Conservation (phyloP, 2,888 invertebrate species). For the Ophion obscuratus region DNA sequence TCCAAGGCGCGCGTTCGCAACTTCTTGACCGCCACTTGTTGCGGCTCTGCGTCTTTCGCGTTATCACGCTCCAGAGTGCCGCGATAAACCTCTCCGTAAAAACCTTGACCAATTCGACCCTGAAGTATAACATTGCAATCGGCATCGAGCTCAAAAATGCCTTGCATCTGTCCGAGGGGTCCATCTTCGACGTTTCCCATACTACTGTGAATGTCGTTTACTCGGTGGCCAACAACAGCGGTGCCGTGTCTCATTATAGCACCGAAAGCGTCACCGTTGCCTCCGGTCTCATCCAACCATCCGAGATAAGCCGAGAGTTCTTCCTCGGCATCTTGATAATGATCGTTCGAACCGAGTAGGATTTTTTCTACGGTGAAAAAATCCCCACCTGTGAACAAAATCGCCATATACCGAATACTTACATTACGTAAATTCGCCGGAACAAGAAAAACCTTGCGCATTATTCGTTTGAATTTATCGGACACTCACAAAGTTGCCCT, state of each 20-base stretch:
- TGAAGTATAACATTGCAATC: conserved; percentile 87
- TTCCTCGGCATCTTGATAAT: conserved; percentile 73
- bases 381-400: conserved; percentile 62
- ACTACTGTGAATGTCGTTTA: conserved; percentile 49
- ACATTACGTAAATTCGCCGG: too few relatives aligned
- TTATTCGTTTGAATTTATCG: too few relatives aligned
- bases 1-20: conserved; percentile 85
- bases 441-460: too few relatives aligned
- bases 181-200: conserved; percentile 68
- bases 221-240: conserved; percentile 57
- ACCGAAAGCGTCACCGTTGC: conserved; percentile 61
- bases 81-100: conserved; percentile 94
- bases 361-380: conserved; percentile 45
- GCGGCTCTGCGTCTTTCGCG: conserved; percentile 84
- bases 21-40: conserved; percentile 89
- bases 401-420: conserved; percentile 5
- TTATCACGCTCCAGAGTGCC: conserved; percentile 88
- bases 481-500: too few relatives aligned
- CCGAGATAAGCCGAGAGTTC: conserved; percentile 75
- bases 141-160: conserved; percentile 86
- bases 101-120: conserved; percentile 90
- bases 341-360: conserved; percentile 65
- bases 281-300: conserved; percentile 73
- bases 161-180: conserved; percentile 83
- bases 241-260: conserved; percentile 46